These are phyloP conservation scores for Drosophila arizonae DNA, from an alignment of 1,140 invertebrate genomes.

Conservation along the genomic window DNA sequence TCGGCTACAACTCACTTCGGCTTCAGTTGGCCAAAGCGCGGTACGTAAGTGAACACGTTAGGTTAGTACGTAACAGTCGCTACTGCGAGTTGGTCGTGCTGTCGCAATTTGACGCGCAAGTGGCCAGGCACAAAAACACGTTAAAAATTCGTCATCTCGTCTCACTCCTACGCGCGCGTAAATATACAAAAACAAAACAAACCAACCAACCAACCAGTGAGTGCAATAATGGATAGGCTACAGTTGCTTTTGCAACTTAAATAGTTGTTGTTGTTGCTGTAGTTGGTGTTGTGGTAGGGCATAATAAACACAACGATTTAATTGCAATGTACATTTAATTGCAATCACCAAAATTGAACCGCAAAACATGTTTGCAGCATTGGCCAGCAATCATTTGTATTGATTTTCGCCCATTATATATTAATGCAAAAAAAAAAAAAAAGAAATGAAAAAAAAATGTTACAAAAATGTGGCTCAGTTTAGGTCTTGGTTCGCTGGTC, in stretches of 20 bases:
- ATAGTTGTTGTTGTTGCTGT: conserved; percentile 4
- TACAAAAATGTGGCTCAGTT: conserved; percentile 46
- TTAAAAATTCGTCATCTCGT: conserved; percentile 60
- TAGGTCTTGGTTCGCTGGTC: conserved; percentile 30
- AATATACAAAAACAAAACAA: conserved; percentile 46
- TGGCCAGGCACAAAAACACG: conserved; percentile 53
- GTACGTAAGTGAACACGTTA: conserved; percentile 19
- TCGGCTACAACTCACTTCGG: conserved; percentile 24
- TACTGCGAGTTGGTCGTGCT: conserved; percentile 51
- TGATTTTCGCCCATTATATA: conserved; percentile 74
- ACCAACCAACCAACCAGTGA: conserved; percentile 61
- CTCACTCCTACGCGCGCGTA: conserved; percentile 58
- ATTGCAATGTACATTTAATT: conserved; percentile 65
- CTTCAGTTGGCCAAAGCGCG: conserved; percentile 48
- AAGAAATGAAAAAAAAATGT: conserved; percentile 47
- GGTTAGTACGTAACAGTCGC: conserved; percentile 60
- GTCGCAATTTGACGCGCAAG: neutral
- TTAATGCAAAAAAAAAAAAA: conserved; percentile 50
- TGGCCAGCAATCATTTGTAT: conserved; percentile 62
- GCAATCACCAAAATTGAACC: conserved; percentile 70
- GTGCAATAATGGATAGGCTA: conserved; percentile 47
- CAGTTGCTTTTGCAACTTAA: conserved; percentile 26
- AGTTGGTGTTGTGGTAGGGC: conserved; percentile 15
- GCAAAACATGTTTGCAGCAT: conserved; percentile 59
- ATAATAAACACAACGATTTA: conserved; percentile 67